phyloP scores from a whole-genome alignment of 2,888 invertebrate species.

The Sphinx pinastri region DNA sequence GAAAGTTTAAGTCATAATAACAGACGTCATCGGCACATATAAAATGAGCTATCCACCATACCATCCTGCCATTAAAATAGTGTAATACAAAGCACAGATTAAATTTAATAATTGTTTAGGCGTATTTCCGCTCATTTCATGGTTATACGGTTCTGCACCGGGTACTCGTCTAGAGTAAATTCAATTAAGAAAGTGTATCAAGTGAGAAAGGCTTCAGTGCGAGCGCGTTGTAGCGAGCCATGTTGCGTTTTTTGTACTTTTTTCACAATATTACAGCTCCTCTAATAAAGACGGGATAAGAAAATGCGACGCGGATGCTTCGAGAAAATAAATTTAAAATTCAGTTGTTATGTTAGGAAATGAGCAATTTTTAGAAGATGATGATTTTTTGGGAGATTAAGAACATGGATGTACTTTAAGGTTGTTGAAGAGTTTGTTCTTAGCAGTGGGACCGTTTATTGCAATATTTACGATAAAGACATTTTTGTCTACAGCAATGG shows the following conservation, averaged over 20 bases:
- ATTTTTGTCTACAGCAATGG: no score
- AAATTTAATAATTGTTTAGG: no score
- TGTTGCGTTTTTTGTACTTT: slow-evolving; percentile 41
- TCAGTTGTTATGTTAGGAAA: background rate
- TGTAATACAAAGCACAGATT: no score
- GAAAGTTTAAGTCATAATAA: no score
- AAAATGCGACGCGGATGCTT: slow-evolving; percentile 20
- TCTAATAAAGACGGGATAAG: slow-evolving; percentile 30
- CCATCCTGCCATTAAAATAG: no score
- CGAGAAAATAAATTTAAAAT: slow-evolving; percentile 18
- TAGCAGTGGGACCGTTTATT: no score
- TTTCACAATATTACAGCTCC: slow-evolving; percentile 32
- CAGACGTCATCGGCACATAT: no score
- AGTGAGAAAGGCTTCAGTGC: slow-evolving; percentile 35
- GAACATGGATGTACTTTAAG: no score
- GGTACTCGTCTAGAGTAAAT: slow-evolving; percentile 43
- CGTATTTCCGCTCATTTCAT: slow-evolving; percentile 24
- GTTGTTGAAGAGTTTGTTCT: no score
- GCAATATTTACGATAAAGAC: no score
- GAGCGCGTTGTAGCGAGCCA: slow-evolving; percentile 36
- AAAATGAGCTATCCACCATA: no score
- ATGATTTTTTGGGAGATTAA: background rate
- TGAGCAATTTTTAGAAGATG: background rate
- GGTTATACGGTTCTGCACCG: slow-evolving; percentile 30
- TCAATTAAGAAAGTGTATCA: slow-evolving; percentile 46